A percentile compares a stretch with the other conserved stretches of the same genome.
Conservation (phyloP, 2,888 invertebrate genomes). For the Microplitis deprimator region DNA sequence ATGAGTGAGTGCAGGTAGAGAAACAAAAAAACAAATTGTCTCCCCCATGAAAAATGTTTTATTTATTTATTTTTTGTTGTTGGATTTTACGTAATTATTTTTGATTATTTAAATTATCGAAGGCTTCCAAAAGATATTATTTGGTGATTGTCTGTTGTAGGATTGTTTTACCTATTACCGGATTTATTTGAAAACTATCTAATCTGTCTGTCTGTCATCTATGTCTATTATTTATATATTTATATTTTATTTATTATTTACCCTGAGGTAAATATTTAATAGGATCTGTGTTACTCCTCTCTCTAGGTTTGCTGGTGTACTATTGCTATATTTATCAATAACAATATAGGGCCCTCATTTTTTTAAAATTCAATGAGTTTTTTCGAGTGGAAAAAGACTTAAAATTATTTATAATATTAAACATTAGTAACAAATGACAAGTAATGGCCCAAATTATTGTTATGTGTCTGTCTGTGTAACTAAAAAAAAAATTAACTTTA, state of each 20-base stretch:
- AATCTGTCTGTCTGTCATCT: neutral
- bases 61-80: constrained; percentile 32
- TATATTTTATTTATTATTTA: constrained; percentile 35
- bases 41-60: constrained; percentile 26
- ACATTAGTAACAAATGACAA: constrained; percentile 34
- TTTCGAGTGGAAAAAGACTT: neutral
- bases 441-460: constrained; percentile 53
- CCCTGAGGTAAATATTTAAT: constrained; percentile 8
- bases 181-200: constrained; percentile 20
- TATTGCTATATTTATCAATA: constrained; percentile 27
- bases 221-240: constrained; percentile 38
- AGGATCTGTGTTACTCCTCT: constrained; percentile 2
- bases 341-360: constrained; percentile 19
- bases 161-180: constrained; percentile 29
- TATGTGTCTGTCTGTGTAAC: constrained; percentile 63
- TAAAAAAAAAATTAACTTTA: constrained; percentile 41
- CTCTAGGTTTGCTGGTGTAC: constrained; percentile 32
- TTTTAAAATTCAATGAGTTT: constrained; percentile 3
- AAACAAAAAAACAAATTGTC: constrained; percentile 38
- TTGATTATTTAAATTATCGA: too few relatives aligned
- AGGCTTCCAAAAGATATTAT: neutral
- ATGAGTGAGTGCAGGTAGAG: constrained; percentile 70
- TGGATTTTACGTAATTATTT: neutral
- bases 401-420: constrained; percentile 1
- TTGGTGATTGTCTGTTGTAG: neutral